These are phyloP conservation scores for Sarcophaga caerulescens DNA, from an alignment of 2,888 invertebrate species.

Conservation along the genomic window DNA sequence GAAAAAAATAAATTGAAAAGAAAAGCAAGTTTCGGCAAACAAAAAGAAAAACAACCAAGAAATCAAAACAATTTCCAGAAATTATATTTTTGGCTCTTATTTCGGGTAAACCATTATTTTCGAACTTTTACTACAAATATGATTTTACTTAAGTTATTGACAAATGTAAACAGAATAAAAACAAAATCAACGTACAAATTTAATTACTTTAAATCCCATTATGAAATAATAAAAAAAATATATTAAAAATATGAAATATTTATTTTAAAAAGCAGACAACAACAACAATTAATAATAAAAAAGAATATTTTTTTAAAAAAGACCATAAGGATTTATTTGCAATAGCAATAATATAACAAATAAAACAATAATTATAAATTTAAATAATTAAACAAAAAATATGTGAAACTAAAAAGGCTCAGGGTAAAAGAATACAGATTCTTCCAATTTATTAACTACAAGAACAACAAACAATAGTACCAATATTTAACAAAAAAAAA, in stretches of 20 bases:
- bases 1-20: constrained; percentile 46
- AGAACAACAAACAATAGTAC: constrained; percentile 71
- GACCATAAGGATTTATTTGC: constrained; percentile 61
- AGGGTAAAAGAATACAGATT: constrained; percentile 81
- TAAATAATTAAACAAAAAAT: constrained; percentile 61
- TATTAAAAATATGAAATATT: constrained; percentile 11
- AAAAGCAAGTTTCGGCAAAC: constrained; percentile 72
- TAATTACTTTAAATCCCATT: constrained; percentile 64
- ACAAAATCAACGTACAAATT: constrained; percentile 68
- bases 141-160: constrained; percentile 41
- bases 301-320: constrained; percentile 61
- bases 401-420: constrained; percentile 78
- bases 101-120: constrained; percentile 59
- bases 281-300: constrained; percentile 46
- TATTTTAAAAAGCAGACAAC: constrained; percentile 39
- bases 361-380: constrained; percentile 53
- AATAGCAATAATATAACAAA: constrained; percentile 63
- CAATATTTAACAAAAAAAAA: constrained; percentile 62
- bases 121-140: constrained; percentile 48
- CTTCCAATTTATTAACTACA: constrained; percentile 79
- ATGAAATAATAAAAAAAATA: constrained; percentile 34
- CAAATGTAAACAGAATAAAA: constrained; percentile 23
- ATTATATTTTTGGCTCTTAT: constrained; percentile 64
- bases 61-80: constrained; percentile 55
- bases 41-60: constrained; percentile 47